These are phyloP conservation scores for Centrocercus urophasianus DNA, from an alignment of 2,113 vertebrate species.

Conservation along the genomic window DNA sequence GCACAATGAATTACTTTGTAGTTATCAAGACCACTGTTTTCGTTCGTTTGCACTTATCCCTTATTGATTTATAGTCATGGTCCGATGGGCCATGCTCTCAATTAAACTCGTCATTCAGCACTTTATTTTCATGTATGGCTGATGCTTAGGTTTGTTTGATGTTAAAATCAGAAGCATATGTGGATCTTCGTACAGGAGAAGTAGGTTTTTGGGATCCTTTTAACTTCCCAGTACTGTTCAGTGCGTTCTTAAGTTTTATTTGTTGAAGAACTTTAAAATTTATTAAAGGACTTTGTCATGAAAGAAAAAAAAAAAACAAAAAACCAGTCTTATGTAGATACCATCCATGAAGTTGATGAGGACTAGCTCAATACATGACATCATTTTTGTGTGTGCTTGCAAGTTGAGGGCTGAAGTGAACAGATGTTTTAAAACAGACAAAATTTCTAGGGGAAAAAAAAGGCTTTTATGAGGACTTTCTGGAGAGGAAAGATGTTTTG, in stretches of 20 bases:
- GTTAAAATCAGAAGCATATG: slow-evolving; percentile 19
- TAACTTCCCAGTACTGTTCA: background rate
- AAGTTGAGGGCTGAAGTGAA: background rate
- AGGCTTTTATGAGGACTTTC: background rate
- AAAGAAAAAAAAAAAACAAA: background rate
- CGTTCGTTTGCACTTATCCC: background rate
- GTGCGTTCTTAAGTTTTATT: background rate
- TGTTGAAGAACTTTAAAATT: background rate
- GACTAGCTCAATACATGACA: background rate
- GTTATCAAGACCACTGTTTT: background rate
- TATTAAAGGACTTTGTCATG: background rate
- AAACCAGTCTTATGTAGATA: background rate
- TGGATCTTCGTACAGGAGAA: background rate
- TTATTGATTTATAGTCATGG: background rate
- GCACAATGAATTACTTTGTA: background rate
- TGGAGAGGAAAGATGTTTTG: background rate
- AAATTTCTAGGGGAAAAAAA: background rate
- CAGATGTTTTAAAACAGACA: background rate
- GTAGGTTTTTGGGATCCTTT: background rate
- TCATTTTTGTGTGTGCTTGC: background rate
- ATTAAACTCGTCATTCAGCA: background rate
- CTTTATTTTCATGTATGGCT: background rate
- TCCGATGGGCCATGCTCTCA: background rate
- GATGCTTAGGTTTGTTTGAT: background rate
- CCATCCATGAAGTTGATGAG: background rate